phyloP scores from a whole-genome alignment of 2,797 vertebrate genomes.

The Threskiornis aethiopicus region DNA sequence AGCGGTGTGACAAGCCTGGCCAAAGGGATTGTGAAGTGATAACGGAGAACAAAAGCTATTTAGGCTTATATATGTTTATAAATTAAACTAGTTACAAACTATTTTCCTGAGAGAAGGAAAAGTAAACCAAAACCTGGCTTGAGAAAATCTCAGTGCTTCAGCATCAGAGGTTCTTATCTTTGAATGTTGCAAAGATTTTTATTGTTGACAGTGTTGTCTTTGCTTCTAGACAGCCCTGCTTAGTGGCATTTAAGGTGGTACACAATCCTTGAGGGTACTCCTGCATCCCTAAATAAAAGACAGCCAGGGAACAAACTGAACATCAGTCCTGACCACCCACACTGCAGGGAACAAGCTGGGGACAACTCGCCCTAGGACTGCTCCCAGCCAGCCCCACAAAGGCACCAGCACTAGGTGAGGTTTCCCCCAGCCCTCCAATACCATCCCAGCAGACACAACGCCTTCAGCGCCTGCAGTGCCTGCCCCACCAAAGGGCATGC shows the following conservation, averaged over 20 bases:
- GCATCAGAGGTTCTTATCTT: not conserved
- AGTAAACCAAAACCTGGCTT: not conserved
- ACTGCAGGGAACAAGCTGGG: not conserved
- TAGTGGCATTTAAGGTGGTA: not conserved
- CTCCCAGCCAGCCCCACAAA: not conserved
- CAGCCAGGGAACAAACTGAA: not conserved
- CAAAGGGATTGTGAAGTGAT: not conserved
- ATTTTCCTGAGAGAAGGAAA: not conserved
- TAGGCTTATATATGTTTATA: not conserved
- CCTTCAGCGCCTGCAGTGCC: not conserved
- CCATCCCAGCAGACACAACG: not conserved
- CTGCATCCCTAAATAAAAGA: not conserved
- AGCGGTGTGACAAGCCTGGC: not conserved
- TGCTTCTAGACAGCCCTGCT: not conserved
- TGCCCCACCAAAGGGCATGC: not conserved
- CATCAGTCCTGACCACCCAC: accelerated
- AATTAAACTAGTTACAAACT: not conserved
- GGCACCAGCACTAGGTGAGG: not conserved
- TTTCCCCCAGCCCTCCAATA: not conserved
- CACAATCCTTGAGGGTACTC: not conserved
- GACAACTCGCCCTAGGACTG: not conserved
- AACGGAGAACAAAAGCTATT: not conserved
- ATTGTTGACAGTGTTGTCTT: not conserved
- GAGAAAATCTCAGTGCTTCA: not conserved
- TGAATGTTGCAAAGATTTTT: not conserved